Base-by-base conservation (phyloP, 2,113 vertebrate genomes). In the Turnix velox region DNA sequence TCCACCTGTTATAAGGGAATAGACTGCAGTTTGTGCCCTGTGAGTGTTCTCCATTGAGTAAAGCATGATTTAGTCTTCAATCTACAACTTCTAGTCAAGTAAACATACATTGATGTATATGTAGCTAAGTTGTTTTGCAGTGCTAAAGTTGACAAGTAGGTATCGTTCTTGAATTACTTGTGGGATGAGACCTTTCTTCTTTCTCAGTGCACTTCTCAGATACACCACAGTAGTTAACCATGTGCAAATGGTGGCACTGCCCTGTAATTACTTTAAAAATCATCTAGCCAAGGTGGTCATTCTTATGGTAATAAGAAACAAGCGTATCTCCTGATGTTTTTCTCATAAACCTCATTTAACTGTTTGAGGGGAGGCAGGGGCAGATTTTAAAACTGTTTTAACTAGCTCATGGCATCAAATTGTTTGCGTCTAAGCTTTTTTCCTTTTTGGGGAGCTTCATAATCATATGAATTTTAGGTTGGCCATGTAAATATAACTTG, bases 261-360 rank as follows among this genome's bases (percentile, higher is more conserved):
- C 18, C 27, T 28, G 37, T 81, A 84, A 55, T 74, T 89, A 88
- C 89, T 92, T 95, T 57, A 76, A 76, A 95, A 95, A 82, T 75
- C 57, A 89, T 33, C 45, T 52, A 94, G 25, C 61, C 48, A 87
- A 81, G 61, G 77, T 72, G n/a, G 40, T 84, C n/a, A 20, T 69
- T 92, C 39, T 90, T 80, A n/a, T 4, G 18, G 39, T 58, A 77
- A 55, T 62, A 66, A 74, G 20, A 74, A 39, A 62, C 63, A 31
- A 78, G 24, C 61, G 33, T 6, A 18, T 90, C 31, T 40, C 49
- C 72, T 69, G 30, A 84, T 55, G 55, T 67, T 90, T 37, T 81
- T 76, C 55, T 73, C 42, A n/a, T 66, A 39, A 84, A 8, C 42
- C 33, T 74, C 30, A 66, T 76, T 88, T 83, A 85, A 76, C 30